Evolutionary conservation across 2,113 vertebrate species (phyloP).

Genomic region (Trematomus loennbergii): DNA sequence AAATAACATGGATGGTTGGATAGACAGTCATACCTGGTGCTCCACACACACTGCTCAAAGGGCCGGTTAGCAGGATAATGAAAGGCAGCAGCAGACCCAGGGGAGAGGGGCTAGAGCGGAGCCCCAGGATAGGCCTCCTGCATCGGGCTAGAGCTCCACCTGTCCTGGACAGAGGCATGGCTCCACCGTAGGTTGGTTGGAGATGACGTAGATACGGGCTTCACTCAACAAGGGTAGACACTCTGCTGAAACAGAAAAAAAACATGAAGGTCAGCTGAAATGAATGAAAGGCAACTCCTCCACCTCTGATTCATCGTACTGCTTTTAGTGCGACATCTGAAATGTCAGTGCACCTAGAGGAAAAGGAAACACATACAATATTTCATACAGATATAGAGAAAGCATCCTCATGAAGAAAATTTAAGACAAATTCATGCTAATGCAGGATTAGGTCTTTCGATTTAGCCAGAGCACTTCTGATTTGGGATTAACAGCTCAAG

Average conservation of each 20-base stretch:
- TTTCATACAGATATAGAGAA: conserved; percentile 36
- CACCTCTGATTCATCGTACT: conserved; percentile 42
- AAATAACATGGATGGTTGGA: not conserved
- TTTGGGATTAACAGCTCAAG: conserved; percentile 72
- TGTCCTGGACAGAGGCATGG: conserved; percentile 71
- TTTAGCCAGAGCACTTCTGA: conserved; percentile 68
- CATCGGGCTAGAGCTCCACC: conserved; percentile 45
- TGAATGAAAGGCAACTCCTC: conserved; percentile 11
- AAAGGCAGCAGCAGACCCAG: conserved; percentile 66
- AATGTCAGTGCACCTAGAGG: conserved; percentile 37
- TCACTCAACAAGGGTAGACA: conserved; percentile 75
- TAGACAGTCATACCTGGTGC: conserved; percentile 59
- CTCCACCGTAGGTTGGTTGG: conserved; percentile 43
- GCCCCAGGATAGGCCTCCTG: conserved; percentile 58
- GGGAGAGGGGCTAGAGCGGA: conserved; percentile 53
- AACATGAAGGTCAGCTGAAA: conserved; percentile 52
- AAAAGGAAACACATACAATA: conserved; percentile 26
- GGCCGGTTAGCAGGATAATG: conserved; percentile 66
- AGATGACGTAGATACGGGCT: conserved; percentile 48
- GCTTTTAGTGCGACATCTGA: conserved; percentile 16
- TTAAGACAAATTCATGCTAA: conserved; percentile 72
- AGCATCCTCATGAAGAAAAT: conserved; percentile 58
- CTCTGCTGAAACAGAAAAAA: conserved; percentile 65
- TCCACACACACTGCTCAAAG: conserved; percentile 62
- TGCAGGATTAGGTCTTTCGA: conserved; percentile 72